Percentiles rank a stretch among this genome's conserved stretches.
Conservation (phyloP, 2,888 invertebrate species). For the Drosophila buzzatii region DNA sequence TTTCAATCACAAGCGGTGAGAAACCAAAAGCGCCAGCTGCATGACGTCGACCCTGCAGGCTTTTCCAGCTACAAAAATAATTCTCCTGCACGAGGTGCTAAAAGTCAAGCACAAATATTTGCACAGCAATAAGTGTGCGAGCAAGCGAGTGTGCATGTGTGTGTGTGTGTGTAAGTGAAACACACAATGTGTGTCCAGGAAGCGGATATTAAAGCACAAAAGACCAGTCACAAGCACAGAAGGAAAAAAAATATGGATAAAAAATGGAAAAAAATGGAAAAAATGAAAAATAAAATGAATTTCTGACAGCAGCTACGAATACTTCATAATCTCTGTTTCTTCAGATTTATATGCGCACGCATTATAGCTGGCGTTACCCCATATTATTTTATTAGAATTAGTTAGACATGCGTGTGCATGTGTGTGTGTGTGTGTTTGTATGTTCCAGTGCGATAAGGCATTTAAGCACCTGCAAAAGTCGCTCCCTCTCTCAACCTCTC, state of each 20-base stretch:
- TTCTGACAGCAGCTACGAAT: conserved; percentile 35
- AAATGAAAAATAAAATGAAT: conserved; percentile 38
- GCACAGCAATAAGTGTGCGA: conserved; percentile 11
- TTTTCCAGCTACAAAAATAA: conserved; percentile 36
- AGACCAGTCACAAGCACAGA: conserved; percentile 1
- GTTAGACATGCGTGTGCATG: conserved; percentile 9
- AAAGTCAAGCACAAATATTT: conserved; percentile 50
- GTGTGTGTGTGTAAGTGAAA: conserved; percentile 6
- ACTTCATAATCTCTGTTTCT: conserved; percentile 8
- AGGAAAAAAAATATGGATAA: conserved; percentile 26
- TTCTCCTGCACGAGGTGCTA: conserved; percentile 40
- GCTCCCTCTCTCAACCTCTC: background rate
- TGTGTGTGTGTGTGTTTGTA: too few relatives aligned
- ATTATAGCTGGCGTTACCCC: conserved; percentile 8
- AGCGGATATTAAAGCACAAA: conserved; percentile 72
- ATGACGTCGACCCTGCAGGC: background rate
- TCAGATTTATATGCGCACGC: conserved; percentile 44
- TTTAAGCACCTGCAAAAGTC: conserved; percentile 36
- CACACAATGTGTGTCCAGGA: conserved; percentile 59
- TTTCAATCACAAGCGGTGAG: conserved; percentile 51
- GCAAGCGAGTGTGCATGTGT: conserved; percentile 3
- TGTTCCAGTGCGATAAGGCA: conserved; percentile 54
- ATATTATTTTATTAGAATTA: conserved; percentile 22
- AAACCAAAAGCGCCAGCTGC: background rate
- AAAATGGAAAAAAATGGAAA: conserved; percentile 26